Percentiles rank a stretch among this genome's conserved stretches.
Conservation (phyloP, 2,888 invertebrate genomes). For the Drosophila phalerata region DNA sequence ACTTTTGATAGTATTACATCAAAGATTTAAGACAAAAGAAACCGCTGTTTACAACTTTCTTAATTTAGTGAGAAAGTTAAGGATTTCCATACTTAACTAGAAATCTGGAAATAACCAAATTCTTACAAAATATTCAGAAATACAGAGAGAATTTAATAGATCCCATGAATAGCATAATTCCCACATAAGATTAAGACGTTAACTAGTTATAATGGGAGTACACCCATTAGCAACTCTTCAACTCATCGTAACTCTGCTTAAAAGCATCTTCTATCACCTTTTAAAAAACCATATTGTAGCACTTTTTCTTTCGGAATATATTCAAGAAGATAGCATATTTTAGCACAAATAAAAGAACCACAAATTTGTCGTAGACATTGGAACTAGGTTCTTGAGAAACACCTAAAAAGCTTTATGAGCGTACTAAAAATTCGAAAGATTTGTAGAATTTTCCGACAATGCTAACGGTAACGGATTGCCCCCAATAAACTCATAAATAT, state of each 20-base stretch:
- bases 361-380: conserved; percentile 1
- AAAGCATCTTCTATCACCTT: neutral
- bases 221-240: neutral
- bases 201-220: too few species aligned
- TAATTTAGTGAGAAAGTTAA: too few species aligned
- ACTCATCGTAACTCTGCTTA: neutral
- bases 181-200: too few species aligned
- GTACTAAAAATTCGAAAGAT: conserved; percentile 35
- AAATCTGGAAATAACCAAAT: too few species aligned
- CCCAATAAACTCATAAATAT: conserved; percentile 66
- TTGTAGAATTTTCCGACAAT: conserved; percentile 18
- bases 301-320: neutral
- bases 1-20: too few species aligned
- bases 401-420: conserved; percentile 39
- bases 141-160: too few species aligned
- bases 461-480: conserved; percentile 44
- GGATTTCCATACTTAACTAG: too few species aligned
- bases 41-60: too few species aligned
- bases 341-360: conserved; percentile 29
- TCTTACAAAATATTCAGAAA: too few species aligned
- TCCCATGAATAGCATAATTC: too few species aligned
- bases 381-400: conserved; percentile 10
- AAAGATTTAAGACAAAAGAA: too few species aligned
- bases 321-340: conserved; percentile 4
- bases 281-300: neutral